A percentile compares a stretch with the other conserved stretches of the same genome.
These are phyloP conservation scores for Apamea anceps DNA, from an alignment of 2,888 invertebrate genomes.

Conservation along the genomic window DNA sequence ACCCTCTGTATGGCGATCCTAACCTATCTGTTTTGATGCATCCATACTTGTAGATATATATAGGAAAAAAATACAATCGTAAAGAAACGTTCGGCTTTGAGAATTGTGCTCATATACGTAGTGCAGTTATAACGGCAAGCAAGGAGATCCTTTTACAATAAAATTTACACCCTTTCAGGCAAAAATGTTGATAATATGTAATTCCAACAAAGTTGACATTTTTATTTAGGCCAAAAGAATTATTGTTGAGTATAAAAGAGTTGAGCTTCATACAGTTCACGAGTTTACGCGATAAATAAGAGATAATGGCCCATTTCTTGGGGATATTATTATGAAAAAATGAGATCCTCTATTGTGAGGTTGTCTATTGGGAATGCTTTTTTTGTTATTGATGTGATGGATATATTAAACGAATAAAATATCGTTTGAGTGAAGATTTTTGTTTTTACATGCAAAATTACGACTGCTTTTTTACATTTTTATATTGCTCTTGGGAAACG, in stretches of 20 bases:
- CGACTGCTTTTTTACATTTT: constrained; percentile 9
- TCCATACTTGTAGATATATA: background rate
- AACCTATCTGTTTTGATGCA: background rate
- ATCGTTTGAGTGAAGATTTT: constrained; percentile 19
- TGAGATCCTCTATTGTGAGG: constrained; percentile 73
- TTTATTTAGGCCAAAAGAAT: constrained; percentile 70
- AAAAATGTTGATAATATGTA: constrained; percentile 56
- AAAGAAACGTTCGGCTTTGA: background rate
- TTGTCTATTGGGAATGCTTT: constrained; percentile 67
- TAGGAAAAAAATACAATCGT: background rate
- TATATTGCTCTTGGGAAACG: background rate
- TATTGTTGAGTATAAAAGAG: constrained; percentile 77
- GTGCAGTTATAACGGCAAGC: background rate
- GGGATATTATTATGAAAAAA: constrained; percentile 81
- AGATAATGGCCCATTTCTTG: constrained; percentile 83
- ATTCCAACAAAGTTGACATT: constrained; percentile 68
- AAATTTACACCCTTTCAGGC: constrained; percentile 21
- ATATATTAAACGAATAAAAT: constrained; percentile 53
- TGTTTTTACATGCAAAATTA: constrained; percentile 25
- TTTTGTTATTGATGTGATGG: constrained; percentile 63
- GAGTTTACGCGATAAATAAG: constrained; percentile 82
- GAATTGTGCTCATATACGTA: background rate
- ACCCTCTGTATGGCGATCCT: background rate
- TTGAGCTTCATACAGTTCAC: constrained; percentile 74
- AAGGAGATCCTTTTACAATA: background rate